Conservation (phyloP, 2,888 invertebrate species). For the Nymphalis c-album region DNA sequence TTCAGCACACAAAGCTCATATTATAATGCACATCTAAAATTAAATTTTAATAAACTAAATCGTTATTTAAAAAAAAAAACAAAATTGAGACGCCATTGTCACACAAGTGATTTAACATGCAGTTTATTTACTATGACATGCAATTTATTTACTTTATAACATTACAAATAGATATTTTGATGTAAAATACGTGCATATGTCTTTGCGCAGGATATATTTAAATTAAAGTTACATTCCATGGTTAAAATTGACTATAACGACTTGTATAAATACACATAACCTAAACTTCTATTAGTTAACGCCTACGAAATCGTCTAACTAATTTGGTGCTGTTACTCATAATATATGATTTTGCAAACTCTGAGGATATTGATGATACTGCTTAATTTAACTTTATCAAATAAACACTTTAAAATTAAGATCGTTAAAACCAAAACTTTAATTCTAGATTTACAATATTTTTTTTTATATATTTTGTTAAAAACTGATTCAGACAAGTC, state of each 20-base stretch:
- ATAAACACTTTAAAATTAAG: too few species aligned
- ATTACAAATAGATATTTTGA: background rate
- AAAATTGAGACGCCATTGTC: background rate
- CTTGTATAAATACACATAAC: background rate
- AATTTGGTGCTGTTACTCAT: background rate
- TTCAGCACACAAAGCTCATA: too few species aligned
- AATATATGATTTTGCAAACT: background rate
- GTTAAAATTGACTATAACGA: constrained; percentile 1
- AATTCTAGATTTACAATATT: too few species aligned
- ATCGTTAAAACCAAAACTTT: too few species aligned
- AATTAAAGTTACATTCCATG: background rate
- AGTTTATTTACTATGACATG: constrained; percentile 23
- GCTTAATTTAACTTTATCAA: background rate
- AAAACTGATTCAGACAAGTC: too few species aligned
- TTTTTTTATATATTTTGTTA: too few species aligned
- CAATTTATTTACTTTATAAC: constrained; percentile 3
- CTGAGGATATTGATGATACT: background rate
- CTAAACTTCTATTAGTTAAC: background rate
- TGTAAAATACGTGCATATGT: background rate
- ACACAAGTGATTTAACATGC: constrained; percentile 21
- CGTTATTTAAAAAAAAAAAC: too few species aligned
- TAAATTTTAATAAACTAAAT: too few species aligned
- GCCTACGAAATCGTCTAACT: background rate
- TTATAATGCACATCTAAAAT: too few species aligned
- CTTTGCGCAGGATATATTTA: too few species aligned